Percentiles rank a stretch among this genome's conserved stretches.
These are phyloP conservation scores for Enteromius unitaeniatus DNA, from an alignment of 2,797 vertebrate genomes.

Conservation along the genomic window DNA sequence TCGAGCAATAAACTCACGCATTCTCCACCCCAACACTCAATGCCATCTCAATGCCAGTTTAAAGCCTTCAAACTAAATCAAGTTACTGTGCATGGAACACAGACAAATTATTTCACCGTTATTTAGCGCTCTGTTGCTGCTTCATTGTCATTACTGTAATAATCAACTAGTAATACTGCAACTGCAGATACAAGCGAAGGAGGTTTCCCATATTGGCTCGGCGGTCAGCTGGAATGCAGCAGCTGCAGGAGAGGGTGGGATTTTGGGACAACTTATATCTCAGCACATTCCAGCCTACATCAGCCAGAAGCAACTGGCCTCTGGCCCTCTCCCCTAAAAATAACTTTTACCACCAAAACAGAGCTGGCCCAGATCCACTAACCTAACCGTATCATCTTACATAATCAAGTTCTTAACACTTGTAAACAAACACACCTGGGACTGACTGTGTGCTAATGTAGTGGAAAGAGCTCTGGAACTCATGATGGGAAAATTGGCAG, in stretches of 20 bases:
- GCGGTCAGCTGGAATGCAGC: slow-evolving; percentile 49
- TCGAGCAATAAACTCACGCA: neutral
- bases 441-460: neutral
- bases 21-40: neutral
- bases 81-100: neutral
- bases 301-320: slow-evolving; percentile 35
- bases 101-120: neutral
- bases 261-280: slow-evolving; percentile 43
- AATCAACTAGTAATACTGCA: neutral
- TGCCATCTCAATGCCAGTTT: neutral
- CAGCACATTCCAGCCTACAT: slow-evolving; percentile 60
- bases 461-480: neutral
- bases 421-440: slow-evolving; percentile 10
- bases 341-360: slow-evolving; percentile 51
- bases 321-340: slow-evolving; percentile 50
- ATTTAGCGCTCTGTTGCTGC: neutral
- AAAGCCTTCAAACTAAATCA: neutral
- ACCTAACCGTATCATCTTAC: slow-evolving; percentile 37
- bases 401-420: slow-evolving; percentile 37
- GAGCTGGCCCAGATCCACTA: slow-evolving; percentile 22
- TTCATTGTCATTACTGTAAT: neutral
- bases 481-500: neutral
- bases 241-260: slow-evolving; percentile 56
- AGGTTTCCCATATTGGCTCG: slow-evolving; percentile 34
- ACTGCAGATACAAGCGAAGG: slow-evolving; percentile 1